Evolutionary conservation across 2,113 vertebrate species (phyloP).

Genomic region (Ochotona princeps): DNA sequence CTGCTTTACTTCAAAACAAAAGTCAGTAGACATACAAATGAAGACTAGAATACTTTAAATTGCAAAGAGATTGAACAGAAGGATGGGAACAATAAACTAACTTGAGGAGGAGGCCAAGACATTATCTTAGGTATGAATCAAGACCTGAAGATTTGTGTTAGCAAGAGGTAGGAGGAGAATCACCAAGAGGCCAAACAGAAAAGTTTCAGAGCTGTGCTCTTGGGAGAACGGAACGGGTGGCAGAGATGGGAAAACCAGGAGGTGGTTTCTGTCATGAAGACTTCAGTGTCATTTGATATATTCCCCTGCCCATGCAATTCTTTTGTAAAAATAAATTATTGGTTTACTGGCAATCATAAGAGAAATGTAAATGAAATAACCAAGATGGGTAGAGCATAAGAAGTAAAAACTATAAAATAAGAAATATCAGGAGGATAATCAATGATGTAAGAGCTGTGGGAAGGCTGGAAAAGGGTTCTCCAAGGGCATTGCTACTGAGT

Average conservation of each 20-base stretch:
- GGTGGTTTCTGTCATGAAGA: not conserved
- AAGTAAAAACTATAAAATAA: not conserved
- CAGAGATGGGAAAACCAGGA: constrained; percentile 1
- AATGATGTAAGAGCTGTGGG: not conserved
- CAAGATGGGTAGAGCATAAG: not conserved
- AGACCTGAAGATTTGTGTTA: not conserved
- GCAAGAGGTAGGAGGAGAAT: constrained; percentile 12
- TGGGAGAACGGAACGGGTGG: not conserved
- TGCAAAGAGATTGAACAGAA: not conserved
- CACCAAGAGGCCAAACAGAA: not conserved
- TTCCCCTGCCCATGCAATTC: not conserved
- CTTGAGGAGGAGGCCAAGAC: not conserved
- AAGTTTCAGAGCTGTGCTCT: not conserved
- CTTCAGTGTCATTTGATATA: not conserved
- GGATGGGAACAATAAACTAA: not conserved
- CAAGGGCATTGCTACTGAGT: not conserved
- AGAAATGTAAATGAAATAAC: not conserved
- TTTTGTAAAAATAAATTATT: not conserved
- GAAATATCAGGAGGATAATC: not conserved
- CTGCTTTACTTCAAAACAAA: not conserved
- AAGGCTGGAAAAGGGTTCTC: not conserved
- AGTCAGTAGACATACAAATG: not conserved
- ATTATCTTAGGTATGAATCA: not conserved
- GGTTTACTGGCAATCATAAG: not conserved
- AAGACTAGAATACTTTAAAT: constrained; percentile 29